These are phyloP conservation scores for Phoebastria nigripes DNA, from an alignment of 2,797 vertebrate genomes.

Conservation along the genomic window DNA sequence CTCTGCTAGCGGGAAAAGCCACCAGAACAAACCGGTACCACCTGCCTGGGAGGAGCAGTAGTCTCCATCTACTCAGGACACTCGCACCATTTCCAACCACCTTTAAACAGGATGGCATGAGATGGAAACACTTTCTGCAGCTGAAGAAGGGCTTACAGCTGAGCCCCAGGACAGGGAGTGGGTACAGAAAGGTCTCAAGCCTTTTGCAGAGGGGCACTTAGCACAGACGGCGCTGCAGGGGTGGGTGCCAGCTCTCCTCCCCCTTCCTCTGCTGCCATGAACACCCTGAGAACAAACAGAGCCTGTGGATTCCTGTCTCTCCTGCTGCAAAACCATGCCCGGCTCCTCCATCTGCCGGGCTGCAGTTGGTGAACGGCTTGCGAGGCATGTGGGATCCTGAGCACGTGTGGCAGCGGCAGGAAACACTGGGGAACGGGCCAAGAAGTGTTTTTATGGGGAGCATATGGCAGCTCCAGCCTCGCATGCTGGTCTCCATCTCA, in stretches of 20 bases:
- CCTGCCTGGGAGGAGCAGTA: background rate
- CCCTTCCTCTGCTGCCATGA: background rate
- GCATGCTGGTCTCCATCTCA: background rate
- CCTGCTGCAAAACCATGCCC: background rate
- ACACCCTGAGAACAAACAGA: slow-evolving; percentile 11
- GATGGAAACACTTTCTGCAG: background rate
- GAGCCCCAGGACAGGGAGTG: background rate
- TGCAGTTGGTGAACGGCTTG: slow-evolving; percentile 42
- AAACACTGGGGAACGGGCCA: background rate
- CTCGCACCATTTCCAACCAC: background rate
- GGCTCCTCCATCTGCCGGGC: slow-evolving; percentile 47
- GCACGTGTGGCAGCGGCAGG: background rate
- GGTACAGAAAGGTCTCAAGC: background rate
- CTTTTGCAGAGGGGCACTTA: background rate
- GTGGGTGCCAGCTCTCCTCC: background rate
- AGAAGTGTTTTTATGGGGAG: background rate
- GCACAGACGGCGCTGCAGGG: background rate
- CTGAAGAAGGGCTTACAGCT: background rate
- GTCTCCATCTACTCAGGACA: background rate
- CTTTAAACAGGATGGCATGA: background rate
- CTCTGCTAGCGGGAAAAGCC: background rate
- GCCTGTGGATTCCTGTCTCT: background rate
- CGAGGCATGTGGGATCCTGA: slow-evolving; percentile 25
- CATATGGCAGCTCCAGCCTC: slow-evolving; percentile 10
- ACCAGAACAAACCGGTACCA: background rate